Percentiles rank a stretch among this genome's conserved stretches.
Evolutionary conservation across 2,797 vertebrate genomes (phyloP).

Genomic region (Sebastes taczanowskii): DNA sequence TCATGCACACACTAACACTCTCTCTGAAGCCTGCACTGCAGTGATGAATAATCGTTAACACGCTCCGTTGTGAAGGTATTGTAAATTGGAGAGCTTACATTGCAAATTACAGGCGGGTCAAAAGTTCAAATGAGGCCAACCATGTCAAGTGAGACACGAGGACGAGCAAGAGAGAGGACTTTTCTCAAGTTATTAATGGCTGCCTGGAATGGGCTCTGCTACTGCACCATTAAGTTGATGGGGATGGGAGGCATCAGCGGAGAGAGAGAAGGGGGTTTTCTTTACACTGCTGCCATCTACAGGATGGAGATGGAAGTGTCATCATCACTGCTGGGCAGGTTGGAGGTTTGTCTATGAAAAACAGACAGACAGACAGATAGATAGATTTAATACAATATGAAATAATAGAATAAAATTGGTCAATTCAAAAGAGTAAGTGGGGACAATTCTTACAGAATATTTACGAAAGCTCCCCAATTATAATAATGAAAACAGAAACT

Average conservation of each 20-base stretch:
- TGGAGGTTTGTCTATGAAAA: not conserved
- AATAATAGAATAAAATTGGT: not conserved
- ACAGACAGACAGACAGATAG: not conserved
- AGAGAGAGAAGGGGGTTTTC: slow-evolving; percentile 7
- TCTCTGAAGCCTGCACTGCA: slow-evolving; percentile 13
- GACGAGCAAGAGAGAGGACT: slow-evolving; percentile 44
- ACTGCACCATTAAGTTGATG: slow-evolving; percentile 22
- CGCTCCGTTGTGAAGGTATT: slow-evolving; percentile 60
- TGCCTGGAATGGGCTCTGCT: slow-evolving; percentile 24
- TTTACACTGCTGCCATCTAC: slow-evolving; percentile 77
- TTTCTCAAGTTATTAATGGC: slow-evolving; percentile 57
- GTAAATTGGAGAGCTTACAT: slow-evolving; percentile 66
- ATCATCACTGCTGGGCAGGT: not conserved
- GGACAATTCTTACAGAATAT: not conserved
- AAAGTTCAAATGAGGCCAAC: slow-evolving; percentile 66
- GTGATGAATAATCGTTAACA: slow-evolving; percentile 47
- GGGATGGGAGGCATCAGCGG: not conserved
- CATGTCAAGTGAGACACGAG: slow-evolving; percentile 54
- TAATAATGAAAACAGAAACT: not conserved
- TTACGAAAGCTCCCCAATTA: not conserved
- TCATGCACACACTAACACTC: not conserved
- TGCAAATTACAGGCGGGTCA: slow-evolving; percentile 69
- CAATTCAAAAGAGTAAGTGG: not conserved
- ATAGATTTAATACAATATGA: not conserved
- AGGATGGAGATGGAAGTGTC: slow-evolving; percentile 2